Percentiles rank a stretch among this genome's conserved stretches.
phyloP scores from a whole-genome alignment of 30 jellyfish, hydroid and myxozoan species.

The Catostylus mosaicus region DNA sequence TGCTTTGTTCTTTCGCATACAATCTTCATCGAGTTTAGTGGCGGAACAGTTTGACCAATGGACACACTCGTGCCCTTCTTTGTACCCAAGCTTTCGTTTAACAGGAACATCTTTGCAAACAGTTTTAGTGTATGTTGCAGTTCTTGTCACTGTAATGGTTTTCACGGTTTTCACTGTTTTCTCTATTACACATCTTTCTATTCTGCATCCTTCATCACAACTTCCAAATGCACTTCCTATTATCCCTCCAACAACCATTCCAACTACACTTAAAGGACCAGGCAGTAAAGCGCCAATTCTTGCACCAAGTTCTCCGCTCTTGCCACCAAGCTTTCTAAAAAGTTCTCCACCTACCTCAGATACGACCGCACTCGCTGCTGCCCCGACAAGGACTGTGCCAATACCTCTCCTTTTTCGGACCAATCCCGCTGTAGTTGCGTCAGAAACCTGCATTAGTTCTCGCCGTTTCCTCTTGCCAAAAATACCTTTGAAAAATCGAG shows the following conservation, averaged over 20 bases:
- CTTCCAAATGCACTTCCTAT: constrained; percentile 73
- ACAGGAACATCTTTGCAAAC: constrained; percentile 33
- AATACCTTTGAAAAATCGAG: constrained; percentile 63
- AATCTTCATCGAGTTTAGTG: constrained; percentile 12
- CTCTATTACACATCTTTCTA: constrained; percentile 1
- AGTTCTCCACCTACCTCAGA: constrained; percentile 10
- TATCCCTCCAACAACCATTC: constrained; percentile 66
- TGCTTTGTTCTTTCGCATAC: constrained; percentile 32
- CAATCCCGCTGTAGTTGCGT: neutral
- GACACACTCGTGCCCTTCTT: constrained; percentile 35
- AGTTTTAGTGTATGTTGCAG: constrained; percentile 19
- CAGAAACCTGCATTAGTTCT: neutral
- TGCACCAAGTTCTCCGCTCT: constrained; percentile 57
- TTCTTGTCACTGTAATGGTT: constrained; percentile 1
- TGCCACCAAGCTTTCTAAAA: constrained; percentile 58
- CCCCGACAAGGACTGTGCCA: neutral
- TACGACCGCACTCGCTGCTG: neutral
- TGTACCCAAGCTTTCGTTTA: constrained; percentile 38
- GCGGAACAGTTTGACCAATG: constrained; percentile 57
- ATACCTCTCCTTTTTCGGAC: constrained; percentile 55
- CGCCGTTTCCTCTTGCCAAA: constrained; percentile 57
- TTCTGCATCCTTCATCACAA: constrained; percentile 42
- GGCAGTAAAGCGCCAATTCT: constrained; percentile 55
- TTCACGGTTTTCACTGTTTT: constrained; percentile 2
- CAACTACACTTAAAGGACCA: constrained; percentile 68